A percentile compares a stretch with the other conserved stretches of the same genome.
Conservation (phyloP, 2,888 invertebrate genomes). For the Microctonus brassicae region DNA sequence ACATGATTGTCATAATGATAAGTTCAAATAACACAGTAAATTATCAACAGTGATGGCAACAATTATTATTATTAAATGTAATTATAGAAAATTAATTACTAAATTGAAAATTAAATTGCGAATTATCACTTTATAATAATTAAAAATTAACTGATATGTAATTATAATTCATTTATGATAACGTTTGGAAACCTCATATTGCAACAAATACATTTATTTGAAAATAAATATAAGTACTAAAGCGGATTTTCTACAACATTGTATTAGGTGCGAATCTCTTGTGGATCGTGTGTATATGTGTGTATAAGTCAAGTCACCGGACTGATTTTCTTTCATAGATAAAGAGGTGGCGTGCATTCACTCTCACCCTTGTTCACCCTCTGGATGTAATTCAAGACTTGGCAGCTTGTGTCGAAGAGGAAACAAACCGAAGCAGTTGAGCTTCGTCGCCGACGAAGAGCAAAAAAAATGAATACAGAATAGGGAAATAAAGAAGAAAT, state of each 20-base stretch:
- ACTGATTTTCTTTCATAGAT: conserved; percentile 17
- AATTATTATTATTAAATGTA: no score
- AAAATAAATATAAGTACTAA: neutral
- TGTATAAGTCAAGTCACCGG: conserved; percentile 25
- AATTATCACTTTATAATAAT: no score
- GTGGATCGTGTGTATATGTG: conserved; percentile 28
- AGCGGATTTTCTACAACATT: conserved; percentile 18
- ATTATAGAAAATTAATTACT: no score
- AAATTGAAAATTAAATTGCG: no score
- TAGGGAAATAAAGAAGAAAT: conserved; percentile 30
- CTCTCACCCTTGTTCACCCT: neutral
- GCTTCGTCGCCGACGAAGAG: conserved; percentile 36
- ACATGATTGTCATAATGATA: no score
- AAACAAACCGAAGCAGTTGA: conserved; percentile 44
- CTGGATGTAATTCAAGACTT: conserved; percentile 33
- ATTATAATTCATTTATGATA: no score
- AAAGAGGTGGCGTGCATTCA: conserved; percentile 13
- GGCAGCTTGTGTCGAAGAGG: conserved; percentile 41
- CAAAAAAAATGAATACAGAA: conserved; percentile 15
- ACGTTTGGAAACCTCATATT: no score
- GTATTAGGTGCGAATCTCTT: conserved; percentile 20
- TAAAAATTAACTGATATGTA: no score
- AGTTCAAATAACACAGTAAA: no score
- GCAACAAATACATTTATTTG: no score
- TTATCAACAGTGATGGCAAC: no score